phyloP scores from a whole-genome alignment of 2,797 vertebrate genomes.

The Crenuchus spilurus region DNA sequence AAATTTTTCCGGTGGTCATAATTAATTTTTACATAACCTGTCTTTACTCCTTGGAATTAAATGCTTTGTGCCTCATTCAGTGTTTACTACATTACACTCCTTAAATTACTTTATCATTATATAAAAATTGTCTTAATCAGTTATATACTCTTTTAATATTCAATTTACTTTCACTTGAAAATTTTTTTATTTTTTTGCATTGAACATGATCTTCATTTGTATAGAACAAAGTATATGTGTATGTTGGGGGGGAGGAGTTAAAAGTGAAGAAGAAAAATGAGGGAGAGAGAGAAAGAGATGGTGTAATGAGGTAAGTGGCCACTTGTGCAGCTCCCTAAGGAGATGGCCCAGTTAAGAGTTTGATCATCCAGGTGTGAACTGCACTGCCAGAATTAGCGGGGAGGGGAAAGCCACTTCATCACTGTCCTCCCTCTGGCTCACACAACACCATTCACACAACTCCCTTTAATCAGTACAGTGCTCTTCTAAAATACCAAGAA shows the following conservation, averaged over 20 bases:
- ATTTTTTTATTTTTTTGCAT: too few relatives aligned
- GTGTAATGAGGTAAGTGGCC: slow-evolving; percentile 38
- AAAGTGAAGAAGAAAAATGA: neutral
- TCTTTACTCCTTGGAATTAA: too few relatives aligned
- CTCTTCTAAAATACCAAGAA: neutral
- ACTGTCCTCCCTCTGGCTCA: slow-evolving; percentile 38
- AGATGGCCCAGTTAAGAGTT: slow-evolving; percentile 48
- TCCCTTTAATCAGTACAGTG: neutral
- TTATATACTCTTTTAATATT: too few relatives aligned
- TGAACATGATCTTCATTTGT: too few relatives aligned
- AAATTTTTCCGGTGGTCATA: too few relatives aligned
- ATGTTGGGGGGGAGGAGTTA: neutral
- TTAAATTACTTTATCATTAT: too few relatives aligned
- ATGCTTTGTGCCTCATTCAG: too few relatives aligned
- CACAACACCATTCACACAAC: slow-evolving; percentile 8
- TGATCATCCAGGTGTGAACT: slow-evolving; percentile 47
- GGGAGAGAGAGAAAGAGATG: neutral
- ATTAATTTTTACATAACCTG: too few relatives aligned
- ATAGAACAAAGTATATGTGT: neutral
- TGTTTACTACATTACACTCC: too few relatives aligned
- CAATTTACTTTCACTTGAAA: too few relatives aligned
- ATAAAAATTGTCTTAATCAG: too few relatives aligned
- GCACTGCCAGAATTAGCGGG: slow-evolving; percentile 11
- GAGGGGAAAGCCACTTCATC: slow-evolving; percentile 44
- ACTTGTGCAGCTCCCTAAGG: slow-evolving; percentile 28